These are phyloP conservation scores for Todus mexicanus DNA, from an alignment of 2,797 vertebrate species.

Conservation along the genomic window DNA sequence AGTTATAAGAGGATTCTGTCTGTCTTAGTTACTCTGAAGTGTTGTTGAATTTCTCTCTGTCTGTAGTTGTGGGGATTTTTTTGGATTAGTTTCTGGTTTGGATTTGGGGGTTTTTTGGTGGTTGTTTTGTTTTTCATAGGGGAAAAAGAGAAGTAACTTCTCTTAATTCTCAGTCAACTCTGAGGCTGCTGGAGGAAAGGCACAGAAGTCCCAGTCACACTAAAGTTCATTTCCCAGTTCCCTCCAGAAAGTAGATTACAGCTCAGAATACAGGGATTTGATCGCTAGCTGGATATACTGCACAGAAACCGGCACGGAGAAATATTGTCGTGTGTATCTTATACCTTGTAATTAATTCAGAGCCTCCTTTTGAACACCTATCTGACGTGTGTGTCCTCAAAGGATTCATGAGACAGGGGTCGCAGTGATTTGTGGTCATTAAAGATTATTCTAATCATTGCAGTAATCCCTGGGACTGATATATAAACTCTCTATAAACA, in stretches of 20 bases:
- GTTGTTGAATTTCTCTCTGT: background rate
- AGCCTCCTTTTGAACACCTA: background rate
- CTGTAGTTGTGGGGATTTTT: fast-evolving
- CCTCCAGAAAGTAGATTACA: background rate
- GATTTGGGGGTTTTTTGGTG: background rate
- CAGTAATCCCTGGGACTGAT: constrained; percentile 24
- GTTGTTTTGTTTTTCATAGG: background rate
- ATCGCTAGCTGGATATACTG: background rate
- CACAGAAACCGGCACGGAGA: background rate
- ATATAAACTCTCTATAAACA: constrained; percentile 30
- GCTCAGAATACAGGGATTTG: background rate
- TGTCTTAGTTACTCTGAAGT: background rate
- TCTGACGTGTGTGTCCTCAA: background rate
- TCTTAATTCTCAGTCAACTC: background rate
- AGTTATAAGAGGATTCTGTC: background rate
- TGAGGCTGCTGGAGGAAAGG: background rate
- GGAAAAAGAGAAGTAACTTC: background rate
- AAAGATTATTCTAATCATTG: constrained; percentile 34
- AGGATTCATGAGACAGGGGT: background rate
- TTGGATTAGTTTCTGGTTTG: background rate
- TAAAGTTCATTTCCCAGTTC: background rate
- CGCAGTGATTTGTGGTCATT: background rate
- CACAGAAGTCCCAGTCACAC: background rate
- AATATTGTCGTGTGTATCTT: background rate
- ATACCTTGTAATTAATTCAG: background rate